phyloP scores from a whole-genome alignment of 2,797 vertebrate species.

The Craterocephalus amniculus region DNA sequence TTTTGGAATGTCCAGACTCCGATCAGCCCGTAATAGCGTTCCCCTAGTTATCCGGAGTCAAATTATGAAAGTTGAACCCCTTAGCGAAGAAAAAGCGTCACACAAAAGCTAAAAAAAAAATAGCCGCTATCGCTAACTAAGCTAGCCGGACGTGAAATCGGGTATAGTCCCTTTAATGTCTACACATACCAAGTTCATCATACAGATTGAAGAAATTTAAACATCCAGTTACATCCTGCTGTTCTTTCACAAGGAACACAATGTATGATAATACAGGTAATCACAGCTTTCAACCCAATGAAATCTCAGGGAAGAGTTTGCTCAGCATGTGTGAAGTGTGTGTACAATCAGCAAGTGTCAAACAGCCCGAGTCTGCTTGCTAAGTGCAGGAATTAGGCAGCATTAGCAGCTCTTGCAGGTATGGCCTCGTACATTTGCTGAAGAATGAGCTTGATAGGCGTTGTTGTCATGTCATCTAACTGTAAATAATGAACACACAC shows the following conservation, averaged over 20 bases:
- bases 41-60: too few species aligned
- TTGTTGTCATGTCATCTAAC: neutral
- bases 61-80: too few species aligned
- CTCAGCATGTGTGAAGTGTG: constrained; percentile 4
- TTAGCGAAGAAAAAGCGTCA: too few species aligned
- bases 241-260: constrained; percentile 8
- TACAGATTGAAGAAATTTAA: too few species aligned
- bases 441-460: constrained; percentile 1
- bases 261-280: neutral
- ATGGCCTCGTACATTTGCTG: constrained; percentile 3
- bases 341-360: constrained; percentile 24
- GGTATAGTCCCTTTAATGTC: too few species aligned
- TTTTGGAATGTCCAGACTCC: too few species aligned
- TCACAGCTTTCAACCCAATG: constrained; percentile 23
- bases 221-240: constrained; percentile 10
- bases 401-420: constrained; percentile 14
- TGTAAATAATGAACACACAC: constrained; percentile 10
- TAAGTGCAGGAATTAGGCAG: constrained; percentile 10
- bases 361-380: constrained; percentile 7
- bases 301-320: constrained; percentile 36
- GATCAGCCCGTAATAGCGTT: too few species aligned
- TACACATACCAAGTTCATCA: too few species aligned
- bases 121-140: too few species aligned
- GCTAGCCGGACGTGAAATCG: too few species aligned
- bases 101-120: too few species aligned